These are phyloP conservation scores for Tachypleus tridentatus DNA, from an alignment of 1,140 invertebrate species.

Conservation along the genomic window DNA sequence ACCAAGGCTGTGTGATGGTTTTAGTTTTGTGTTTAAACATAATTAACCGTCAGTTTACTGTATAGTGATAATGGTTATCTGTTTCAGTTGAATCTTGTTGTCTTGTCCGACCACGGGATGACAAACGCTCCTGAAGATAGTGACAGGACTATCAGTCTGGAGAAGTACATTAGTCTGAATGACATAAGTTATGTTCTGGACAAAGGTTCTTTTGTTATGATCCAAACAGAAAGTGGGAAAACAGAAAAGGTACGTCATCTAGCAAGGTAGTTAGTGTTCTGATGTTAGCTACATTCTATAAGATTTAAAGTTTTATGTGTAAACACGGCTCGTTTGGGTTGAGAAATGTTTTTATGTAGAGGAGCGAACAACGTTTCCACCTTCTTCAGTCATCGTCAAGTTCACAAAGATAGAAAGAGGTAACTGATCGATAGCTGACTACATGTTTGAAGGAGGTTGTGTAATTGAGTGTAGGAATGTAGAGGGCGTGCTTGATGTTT, in stretches of 20 bases:
- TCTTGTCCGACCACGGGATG: conserved; percentile 25
- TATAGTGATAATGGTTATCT: neutral
- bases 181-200: conserved; percentile 14
- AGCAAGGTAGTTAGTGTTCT: neutral
- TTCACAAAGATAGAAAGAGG: too few relatives aligned
- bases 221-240: conserved; percentile 16
- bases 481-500: too few relatives aligned
- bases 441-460: too few relatives aligned
- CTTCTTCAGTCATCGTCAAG: too few relatives aligned
- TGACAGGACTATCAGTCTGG: conserved; percentile 11
- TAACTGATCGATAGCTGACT: too few relatives aligned
- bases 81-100: conserved; percentile 17
- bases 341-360: too few relatives aligned
- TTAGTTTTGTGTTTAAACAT: neutral
- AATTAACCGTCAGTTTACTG: neutral
- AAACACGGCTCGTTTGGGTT: too few relatives aligned
- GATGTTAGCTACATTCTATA: too few relatives aligned
- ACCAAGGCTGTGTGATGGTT: too few relatives aligned
- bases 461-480: too few relatives aligned
- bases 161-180: conserved; percentile 4
- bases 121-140: conserved; percentile 5
- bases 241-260: conserved; percentile 11
- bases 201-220: conserved; percentile 10
- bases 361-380: too few relatives aligned
- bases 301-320: too few relatives aligned